Evolutionary conservation across 1,140 invertebrate genomes (phyloP), one percentile per base, ranked within the genome.

Genomic region (silkworm (Bombyx mori)): DNA sequence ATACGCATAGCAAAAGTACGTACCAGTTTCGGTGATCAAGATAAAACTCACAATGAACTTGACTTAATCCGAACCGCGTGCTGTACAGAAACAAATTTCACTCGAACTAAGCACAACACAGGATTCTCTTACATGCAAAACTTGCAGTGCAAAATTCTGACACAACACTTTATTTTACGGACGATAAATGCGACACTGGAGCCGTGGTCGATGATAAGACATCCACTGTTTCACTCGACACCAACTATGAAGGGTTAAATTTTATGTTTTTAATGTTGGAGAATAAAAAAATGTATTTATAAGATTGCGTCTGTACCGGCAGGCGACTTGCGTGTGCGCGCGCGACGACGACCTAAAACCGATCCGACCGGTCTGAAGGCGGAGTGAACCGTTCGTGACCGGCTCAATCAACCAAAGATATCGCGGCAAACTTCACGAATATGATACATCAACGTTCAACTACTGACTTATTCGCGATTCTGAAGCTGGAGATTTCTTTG

Each of bases 341-440:
- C 61, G 75, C 78, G 73, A 75, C 66, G 69, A 57, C 70, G 66
- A 65, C 73, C 74, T 76, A 74, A 78, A 85, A 85, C 80, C 82
- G 82, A 85, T 71, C 82, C 63, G 76, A 85, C 82, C 73, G 75
- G 80, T 83, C 52, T 75, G 82, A 85, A 84, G 72, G 76, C 54
- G 45, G 53, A 51, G 48, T 61, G 60, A 57, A 63, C 58, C 68
- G 65, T 66, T 73, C 66, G 71, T 64, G 65, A 69, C 67, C 66
- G 67, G 58, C 57, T 56, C 65, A 75, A 71, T 75, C 62, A 58
- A 61, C 62, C 68, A 59, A 18, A 66, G 65, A 73, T 69, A 69
- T 56, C 65, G 66, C 66, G 67, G 26, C 26, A 5, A 35, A 75
- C 75, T 79, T 77, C 75, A 71, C 62, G 42, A 8, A 35, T 35